Evolutionary conservation across 2,113 vertebrate species (phyloP).

Genomic region (Corvus hawaiiensis): DNA sequence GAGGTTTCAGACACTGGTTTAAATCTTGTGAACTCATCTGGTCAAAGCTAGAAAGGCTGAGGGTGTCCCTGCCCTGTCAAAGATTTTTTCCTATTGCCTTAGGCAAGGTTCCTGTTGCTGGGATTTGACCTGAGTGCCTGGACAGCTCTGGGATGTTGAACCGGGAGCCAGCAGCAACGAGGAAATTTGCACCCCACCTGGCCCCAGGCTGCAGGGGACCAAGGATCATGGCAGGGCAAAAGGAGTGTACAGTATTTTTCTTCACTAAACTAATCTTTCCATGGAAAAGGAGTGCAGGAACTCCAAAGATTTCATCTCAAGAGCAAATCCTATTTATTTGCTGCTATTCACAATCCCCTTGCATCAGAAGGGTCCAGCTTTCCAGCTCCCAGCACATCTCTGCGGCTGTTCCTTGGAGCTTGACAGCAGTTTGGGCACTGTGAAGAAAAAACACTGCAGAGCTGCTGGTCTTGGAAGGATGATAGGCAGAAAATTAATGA

Average conservation of each 20-base stretch:
- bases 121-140: neutral
- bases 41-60: neutral
- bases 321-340: neutral
- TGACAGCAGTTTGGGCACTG: neutral
- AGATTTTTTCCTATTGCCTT: neutral
- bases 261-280: neutral
- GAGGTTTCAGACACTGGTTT: neutral
- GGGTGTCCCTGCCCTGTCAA: neutral
- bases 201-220: neutral
- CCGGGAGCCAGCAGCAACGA: neutral
- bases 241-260: neutral
- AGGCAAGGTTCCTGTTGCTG: neutral
- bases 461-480: neutral
- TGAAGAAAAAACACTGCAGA: neutral
- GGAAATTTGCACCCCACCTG: neutral
- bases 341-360: neutral
- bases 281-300: neutral
- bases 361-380: neutral
- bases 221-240: neutral
- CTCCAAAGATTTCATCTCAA: neutral
- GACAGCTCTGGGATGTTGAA: neutral
- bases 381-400: neutral
- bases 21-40: neutral
- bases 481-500: neutral
- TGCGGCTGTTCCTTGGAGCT: neutral